Evolutionary conservation across 2,888 invertebrate genomes (phyloP).

Genomic region (Orthonychiurus folsomi): DNA sequence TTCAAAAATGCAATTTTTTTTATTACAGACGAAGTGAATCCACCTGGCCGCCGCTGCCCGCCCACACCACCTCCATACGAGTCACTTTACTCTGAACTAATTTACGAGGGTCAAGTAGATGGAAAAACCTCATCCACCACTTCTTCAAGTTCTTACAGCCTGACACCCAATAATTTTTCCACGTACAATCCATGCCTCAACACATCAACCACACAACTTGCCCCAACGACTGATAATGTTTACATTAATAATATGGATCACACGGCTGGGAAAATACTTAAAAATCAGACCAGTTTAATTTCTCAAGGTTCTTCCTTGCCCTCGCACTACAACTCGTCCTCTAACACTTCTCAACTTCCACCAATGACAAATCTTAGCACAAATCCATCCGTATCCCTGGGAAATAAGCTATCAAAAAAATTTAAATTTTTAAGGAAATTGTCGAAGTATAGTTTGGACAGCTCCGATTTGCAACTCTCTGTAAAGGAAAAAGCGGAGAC

Average conservation of each 20-base stretch:
- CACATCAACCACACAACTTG: slow-evolving; percentile 1
- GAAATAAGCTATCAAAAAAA: slow-evolving; percentile 37
- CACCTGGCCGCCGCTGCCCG: too few species aligned
- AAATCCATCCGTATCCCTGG: slow-evolving; percentile 35
- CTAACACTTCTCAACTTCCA: not conserved
- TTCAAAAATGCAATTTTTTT: too few species aligned
- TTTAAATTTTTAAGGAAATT: slow-evolving; percentile 31
- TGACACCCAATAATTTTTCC: not conserved
- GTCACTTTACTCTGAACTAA: slow-evolving; percentile 37
- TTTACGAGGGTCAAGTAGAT: slow-evolving; percentile 23
- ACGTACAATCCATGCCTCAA: not conserved
- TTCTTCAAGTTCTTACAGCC: too few species aligned
- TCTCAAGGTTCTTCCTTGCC: slow-evolving; percentile 3
- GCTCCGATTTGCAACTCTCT: not conserved
- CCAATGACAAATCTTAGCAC: slow-evolving; percentile 19
- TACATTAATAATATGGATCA: not conserved
- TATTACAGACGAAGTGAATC: too few species aligned
- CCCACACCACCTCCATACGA: slow-evolving; percentile 17
- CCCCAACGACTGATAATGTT: not conserved
- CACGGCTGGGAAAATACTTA: not conserved
- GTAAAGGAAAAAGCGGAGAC: too few species aligned
- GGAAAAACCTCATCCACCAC: slow-evolving; percentile 18
- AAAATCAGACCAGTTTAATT: not conserved
- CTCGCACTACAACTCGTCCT: not conserved
- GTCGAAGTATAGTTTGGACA: slow-evolving; percentile 25